phyloP scores from a whole-genome alignment of 2,797 vertebrate genomes.

The Clarias pachynema region DNA sequence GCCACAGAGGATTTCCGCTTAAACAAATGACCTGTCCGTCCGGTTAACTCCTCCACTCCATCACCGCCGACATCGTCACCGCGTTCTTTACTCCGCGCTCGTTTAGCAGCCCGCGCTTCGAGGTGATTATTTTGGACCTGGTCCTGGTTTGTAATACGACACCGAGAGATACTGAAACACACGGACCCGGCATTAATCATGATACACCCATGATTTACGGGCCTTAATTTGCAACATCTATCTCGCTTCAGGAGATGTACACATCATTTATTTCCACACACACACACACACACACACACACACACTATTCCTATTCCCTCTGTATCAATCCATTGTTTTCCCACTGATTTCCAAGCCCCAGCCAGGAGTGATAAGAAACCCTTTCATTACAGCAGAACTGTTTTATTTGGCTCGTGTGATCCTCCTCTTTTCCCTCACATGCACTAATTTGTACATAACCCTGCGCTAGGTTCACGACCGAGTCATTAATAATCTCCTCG shows the following conservation, averaged over 20 bases:
- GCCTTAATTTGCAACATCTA: constrained; percentile 19
- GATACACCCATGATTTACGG: constrained; percentile 17
- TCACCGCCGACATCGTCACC: neutral
- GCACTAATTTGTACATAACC: constrained; percentile 40
- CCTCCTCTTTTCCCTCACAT: constrained; percentile 21
- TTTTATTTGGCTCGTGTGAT: constrained; percentile 48
- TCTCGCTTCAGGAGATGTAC: constrained; percentile 10
- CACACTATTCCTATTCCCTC: constrained; percentile 36
- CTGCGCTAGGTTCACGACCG: constrained; percentile 23
- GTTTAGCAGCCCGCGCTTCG: neutral
- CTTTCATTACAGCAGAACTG: constrained; percentile 16
- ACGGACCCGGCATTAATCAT: constrained; percentile 44
- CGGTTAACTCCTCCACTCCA: neutral
- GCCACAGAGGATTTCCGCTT: neutral
- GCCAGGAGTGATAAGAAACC: constrained; percentile 31
- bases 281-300: constrained; percentile 29
- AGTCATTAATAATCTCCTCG: constrained; percentile 40
- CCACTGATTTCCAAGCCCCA: neutral
- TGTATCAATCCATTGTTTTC: constrained; percentile 31
- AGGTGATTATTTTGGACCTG: constrained; percentile 27
- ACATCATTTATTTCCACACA: constrained; percentile 28
- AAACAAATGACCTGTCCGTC: constrained; percentile 10
- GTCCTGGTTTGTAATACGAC: constrained; percentile 12
- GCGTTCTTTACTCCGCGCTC: neutral
- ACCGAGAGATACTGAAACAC: constrained; percentile 1